phyloP scores from a whole-genome alignment of 2,113 vertebrate species.

The Prionailurus bengalensis region DNA sequence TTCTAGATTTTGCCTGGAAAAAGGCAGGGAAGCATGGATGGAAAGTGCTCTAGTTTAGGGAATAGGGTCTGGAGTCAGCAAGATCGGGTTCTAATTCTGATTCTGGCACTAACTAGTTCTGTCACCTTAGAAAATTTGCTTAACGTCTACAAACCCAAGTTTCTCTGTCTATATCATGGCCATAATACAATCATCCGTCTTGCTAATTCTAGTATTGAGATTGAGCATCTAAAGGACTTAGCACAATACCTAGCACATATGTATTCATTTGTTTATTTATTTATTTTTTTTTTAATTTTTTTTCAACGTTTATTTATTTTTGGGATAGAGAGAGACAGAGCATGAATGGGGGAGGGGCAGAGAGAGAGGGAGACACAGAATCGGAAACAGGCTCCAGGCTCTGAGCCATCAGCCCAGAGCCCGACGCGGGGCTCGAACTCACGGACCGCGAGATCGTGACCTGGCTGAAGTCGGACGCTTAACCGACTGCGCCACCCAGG shows the following conservation, averaged over 20 bases:
- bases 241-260: background rate
- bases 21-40: background rate
- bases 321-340: too few relatives aligned
- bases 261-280: background rate
- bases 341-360: too few relatives aligned
- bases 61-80: background rate
- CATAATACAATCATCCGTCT: background rate
- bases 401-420: too few relatives aligned
- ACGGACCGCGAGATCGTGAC: too few relatives aligned
- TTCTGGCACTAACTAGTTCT: background rate
- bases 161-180: background rate
- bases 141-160: background rate
- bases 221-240: background rate
- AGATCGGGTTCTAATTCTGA: background rate
- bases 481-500: too few relatives aligned
- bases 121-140: background rate
- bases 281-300: too few relatives aligned
- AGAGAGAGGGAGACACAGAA: too few relatives aligned
- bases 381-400: too few relatives aligned
- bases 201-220: background rate
- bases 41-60: background rate
- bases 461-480: too few relatives aligned
- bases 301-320: too few relatives aligned
- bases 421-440: too few relatives aligned
- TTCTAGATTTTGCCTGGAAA: background rate